These are phyloP conservation scores for Rafetus swinhoei DNA, from an alignment of 2,113 vertebrate species.

Conservation along the genomic window DNA sequence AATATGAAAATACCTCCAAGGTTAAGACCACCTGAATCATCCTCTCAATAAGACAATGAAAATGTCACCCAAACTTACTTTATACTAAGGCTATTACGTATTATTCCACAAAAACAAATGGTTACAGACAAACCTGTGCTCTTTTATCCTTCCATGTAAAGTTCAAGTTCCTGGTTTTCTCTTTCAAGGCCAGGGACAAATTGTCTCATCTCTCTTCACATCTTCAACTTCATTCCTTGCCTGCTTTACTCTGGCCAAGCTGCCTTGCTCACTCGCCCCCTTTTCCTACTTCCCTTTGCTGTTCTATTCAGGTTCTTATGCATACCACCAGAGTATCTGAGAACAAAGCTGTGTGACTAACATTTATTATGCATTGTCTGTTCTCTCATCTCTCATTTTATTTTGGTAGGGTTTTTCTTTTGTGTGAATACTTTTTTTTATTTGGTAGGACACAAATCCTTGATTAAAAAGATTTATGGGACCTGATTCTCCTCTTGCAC, in stretches of 20 bases:
- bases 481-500: not conserved
- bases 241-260: not conserved
- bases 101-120: not conserved
- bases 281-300: not conserved
- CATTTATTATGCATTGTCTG: not conserved
- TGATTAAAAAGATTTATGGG: not conserved
- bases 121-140: not conserved
- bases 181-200: slow-evolving; percentile 50
- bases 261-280: not conserved
- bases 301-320: not conserved
- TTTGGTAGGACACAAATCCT: not conserved
- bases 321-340: not conserved
- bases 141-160: not conserved
- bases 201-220: slow-evolving; percentile 11
- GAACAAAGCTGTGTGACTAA: not conserved
- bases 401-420: not conserved
- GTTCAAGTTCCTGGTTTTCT: slow-evolving; percentile 5
- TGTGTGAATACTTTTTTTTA: not conserved
- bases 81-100: slow-evolving; percentile 16
- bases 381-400: not conserved
- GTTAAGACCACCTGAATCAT: slow-evolving; percentile 5
- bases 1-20: slow-evolving; percentile 13
- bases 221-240: slow-evolving; percentile 8
- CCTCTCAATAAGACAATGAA: slow-evolving; percentile 26
- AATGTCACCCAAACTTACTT: not conserved